These are phyloP conservation scores for Xyrauchen texanus DNA, from an alignment of 2,113 vertebrate genomes.

Conservation along the genomic window DNA sequence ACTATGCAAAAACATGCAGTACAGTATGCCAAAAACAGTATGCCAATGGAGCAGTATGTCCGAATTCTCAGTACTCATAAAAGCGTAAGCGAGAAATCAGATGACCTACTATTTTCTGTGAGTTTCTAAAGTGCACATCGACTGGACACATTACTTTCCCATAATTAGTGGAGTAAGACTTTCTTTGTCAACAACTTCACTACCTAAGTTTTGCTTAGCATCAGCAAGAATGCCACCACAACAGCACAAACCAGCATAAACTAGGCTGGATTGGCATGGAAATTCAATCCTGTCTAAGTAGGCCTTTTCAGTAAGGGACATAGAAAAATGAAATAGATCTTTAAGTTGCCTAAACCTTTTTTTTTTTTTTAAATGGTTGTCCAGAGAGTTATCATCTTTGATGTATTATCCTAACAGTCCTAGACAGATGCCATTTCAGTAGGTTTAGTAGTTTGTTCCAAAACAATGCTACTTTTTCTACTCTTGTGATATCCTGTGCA, in stretches of 20 bases:
- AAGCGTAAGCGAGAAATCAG: no score
- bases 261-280: background rate
- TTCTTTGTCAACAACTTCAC: background rate
- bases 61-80: no score
- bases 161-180: background rate
- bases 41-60: no score
- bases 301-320: background rate
- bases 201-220: background rate
- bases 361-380: constrained; percentile 6
- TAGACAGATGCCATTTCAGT: background rate
- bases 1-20: no score
- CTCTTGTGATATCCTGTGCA: background rate
- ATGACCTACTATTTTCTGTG: no score
- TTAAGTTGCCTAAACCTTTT: background rate
- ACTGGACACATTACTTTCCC: no score
- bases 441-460: constrained; percentile 17
- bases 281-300: background rate
- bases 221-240: background rate
- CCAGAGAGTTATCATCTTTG: background rate
- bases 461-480: background rate
- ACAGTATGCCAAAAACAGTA: no score
- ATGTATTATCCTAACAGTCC: background rate
- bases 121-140: no score
- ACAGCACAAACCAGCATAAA: background rate
- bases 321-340: background rate